Evolutionary conservation across 2,113 vertebrate species (phyloP), one percentile per base, ranked within the genome.

Genomic region (Carollia perspicillata): DNA sequence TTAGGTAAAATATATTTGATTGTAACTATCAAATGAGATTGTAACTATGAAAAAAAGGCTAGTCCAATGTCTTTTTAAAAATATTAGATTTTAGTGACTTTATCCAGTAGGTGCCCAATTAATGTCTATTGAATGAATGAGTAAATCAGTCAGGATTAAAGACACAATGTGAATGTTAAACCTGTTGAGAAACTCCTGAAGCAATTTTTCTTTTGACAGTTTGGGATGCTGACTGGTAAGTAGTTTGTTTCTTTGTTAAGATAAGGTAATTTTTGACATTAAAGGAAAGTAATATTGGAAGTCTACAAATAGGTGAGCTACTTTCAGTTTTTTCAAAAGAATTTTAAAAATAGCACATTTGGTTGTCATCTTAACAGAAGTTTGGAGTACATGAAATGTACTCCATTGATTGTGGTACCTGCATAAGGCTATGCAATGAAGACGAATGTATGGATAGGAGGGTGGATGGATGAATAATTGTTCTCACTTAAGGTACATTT

Each of bases 1-100:
- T 96, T 92, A 63, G 71, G 40, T 30, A 88, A 93, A 93, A 87
- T 37, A 72, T 63, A 47, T 95, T 93, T 93, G n/a, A 93, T 94
- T 93, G 5, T 17, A 78, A 85, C 49, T 26, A 81, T 90, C 71
- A 95, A 77, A 72, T 85, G 22, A 96, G 66, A 93, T 91, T 35
- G 47, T 22, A 74, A 91, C n/a, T 65, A 77, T 53, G 51, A 53
- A 53, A 53, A 53, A 72, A 78, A 42, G 85, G 60, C 11, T 89
- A 77, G 80, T 88, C 13, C n/a, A 91, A 83, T 93, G 16, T 75
- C 55, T 79, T 71, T 90, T 69, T 83, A 79, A 68, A 18, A 97
- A 94, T 81, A 23, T 88, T 93, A 66, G 13, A 84, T 84, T 89
- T 71, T 83, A 37, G 26, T 79, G 63, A 22, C 13, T 86, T 69